Conservation (phyloP, 37 sponge, comb jelly and placozoan species). For the Ephydatia muelleri region DNA sequence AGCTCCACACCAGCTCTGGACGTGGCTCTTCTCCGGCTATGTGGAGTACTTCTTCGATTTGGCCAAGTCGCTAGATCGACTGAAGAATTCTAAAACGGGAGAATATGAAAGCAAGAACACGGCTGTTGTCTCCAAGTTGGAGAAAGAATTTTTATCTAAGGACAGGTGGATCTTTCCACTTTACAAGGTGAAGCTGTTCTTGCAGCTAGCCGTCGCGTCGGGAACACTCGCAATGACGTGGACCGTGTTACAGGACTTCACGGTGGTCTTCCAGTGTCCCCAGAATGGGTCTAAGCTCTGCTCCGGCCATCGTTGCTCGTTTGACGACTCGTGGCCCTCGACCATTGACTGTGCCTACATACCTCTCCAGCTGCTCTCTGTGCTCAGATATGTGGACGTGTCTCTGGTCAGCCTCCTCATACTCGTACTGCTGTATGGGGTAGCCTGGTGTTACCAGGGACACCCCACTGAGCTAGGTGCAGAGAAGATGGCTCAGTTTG, state of each 20-base stretch:
- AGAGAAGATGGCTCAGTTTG: conserved; percentile 30
- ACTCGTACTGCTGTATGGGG: conserved; percentile 9
- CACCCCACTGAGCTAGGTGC: conserved; percentile 42
- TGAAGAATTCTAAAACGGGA: conserved; percentile 48
- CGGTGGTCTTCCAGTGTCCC: conserved; percentile 12
- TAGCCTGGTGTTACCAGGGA: conserved; percentile 36
- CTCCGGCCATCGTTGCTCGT: not conserved
- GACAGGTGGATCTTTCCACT: conserved; percentile 36
- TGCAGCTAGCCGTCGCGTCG: conserved; percentile 10
- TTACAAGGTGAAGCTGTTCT: conserved; percentile 34
- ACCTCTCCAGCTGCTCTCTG: not conserved
- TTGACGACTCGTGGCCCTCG: not conserved
- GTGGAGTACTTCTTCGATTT: conserved; percentile 55
- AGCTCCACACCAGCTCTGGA: conserved; percentile 62
- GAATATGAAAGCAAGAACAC: conserved; percentile 45
- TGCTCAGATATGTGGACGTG: not conserved
- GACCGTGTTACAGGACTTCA: conserved; percentile 1
- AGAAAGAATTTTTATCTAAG: conserved; percentile 22
- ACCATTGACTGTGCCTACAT: conserved; percentile 16
- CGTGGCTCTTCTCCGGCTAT: conserved; percentile 20
- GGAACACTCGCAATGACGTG: not conserved
- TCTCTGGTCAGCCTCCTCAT: not conserved
- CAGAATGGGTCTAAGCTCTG: not conserved
- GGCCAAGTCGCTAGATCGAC: conserved; percentile 29
- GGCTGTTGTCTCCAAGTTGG: conserved; percentile 40